A percentile compares a stretch with the other conserved stretches of the same genome.
These are phyloP conservation scores for Centropus bengalensis DNA, from an alignment of 2,113 vertebrate genomes.

Conservation along the genomic window DNA sequence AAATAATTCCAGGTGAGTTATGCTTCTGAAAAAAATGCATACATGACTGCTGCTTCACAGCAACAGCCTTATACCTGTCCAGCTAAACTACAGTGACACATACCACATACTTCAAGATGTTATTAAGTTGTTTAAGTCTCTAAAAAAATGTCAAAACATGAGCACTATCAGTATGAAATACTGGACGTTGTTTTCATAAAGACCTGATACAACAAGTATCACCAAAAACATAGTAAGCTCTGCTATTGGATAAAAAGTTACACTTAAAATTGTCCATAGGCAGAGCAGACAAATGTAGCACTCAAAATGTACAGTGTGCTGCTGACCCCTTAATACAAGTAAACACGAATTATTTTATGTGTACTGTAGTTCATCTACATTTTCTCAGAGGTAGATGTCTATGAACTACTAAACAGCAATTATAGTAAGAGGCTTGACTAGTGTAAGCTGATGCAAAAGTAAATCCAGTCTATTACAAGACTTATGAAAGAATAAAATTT, in stretches of 20 bases:
- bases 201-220: conserved; percentile 36
- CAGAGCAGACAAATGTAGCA: conserved; percentile 14
- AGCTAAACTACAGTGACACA: conserved; percentile 6
- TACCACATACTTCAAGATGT: background rate
- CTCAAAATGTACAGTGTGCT: conserved; percentile 4
- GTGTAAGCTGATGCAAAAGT: background rate
- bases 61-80: conserved; percentile 1
- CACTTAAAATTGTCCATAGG: conserved; percentile 50
- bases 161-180: conserved; percentile 27
- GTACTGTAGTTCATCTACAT: background rate
- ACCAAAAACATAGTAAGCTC: conserved; percentile 41
- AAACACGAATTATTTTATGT: conserved; percentile 69
- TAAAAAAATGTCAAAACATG: conserved; percentile 52
- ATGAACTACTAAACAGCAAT: background rate
- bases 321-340: conserved; percentile 79
- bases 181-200: conserved; percentile 44
- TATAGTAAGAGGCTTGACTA: background rate
- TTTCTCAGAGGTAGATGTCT: conserved; percentile 12
- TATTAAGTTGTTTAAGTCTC: conserved; percentile 26
- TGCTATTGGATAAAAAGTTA: conserved; percentile 30
- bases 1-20: conserved; percentile 37
- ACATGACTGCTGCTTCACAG: background rate
- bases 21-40: background rate
- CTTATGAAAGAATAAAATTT: background rate
- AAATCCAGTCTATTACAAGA: conserved; percentile 11